Evolutionary conservation across 2,797 vertebrate genomes (phyloP).

Genomic region (Cynodonichthys magdalenae): DNA sequence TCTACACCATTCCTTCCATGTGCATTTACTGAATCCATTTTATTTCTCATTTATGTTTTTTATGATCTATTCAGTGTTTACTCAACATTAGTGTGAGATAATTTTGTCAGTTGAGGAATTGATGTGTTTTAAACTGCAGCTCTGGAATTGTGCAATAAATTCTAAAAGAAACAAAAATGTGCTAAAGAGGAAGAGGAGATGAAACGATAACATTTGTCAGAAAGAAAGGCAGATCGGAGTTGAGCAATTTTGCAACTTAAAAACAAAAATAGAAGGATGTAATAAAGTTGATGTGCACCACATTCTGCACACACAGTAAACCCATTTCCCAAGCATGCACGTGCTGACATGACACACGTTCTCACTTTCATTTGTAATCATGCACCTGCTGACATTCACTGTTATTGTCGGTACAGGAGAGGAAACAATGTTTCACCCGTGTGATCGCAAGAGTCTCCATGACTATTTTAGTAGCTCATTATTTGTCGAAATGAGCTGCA

Average conservation of each 20-base stretch:
- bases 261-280: constrained; percentile 3
- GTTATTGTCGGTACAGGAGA: constrained; percentile 32
- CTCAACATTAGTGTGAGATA: background rate
- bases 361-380: constrained; percentile 54
- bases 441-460: constrained; percentile 8
- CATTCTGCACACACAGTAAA: constrained; percentile 15
- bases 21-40: background rate
- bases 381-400: constrained; percentile 50
- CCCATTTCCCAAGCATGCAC: constrained; percentile 15
- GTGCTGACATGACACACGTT: constrained; percentile 39
- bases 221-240: constrained; percentile 15
- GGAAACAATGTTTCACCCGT: constrained; percentile 3
- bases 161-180: constrained; percentile 30
- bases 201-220: constrained; percentile 47
- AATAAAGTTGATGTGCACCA: background rate
- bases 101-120: constrained; percentile 8
- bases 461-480: background rate
- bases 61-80: constrained; percentile 7
- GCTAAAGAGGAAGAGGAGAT: constrained; percentile 51
- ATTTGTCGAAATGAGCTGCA: background rate
- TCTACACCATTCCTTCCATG: constrained; percentile 29
- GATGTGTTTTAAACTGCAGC: constrained; percentile 22
- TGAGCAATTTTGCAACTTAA: constrained; percentile 42
- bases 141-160: constrained; percentile 32
- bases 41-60: constrained; percentile 2